Base-by-base conservation (phyloP, 2,888 invertebrate species). In the Salpingus planirostris region DNA sequence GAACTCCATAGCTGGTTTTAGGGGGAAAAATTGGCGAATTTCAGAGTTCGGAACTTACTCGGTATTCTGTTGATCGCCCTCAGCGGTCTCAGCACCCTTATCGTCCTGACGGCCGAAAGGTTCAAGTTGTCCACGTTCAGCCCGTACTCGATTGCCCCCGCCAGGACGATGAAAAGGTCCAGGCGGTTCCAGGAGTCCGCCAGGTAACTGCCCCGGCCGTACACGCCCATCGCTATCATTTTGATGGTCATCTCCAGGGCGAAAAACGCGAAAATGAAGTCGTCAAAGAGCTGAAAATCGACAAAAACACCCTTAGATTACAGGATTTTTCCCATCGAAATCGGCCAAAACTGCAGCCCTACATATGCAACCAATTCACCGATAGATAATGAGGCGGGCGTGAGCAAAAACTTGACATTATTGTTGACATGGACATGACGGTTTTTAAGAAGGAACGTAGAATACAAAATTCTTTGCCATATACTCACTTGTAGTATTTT, bases 61-160 rank as follows among this genome's bases (percentile, higher is more conserved):
- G 98, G 98, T 77, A 98, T 98, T 65, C 98, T 81, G 75, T 98
- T 99, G 68, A 98, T 99, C 44, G 98, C 98, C 51, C 98, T 71
- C 47, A 99, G 71, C 27, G 98, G 98, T 60, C 98, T 73, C 43
- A 99, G 73, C 43, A 98, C 98, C 60, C 98, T 78, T 60, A 98
- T 95, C 43, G 98, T 98, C 57, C 98, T 76, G 62, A 98, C 97
- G 35, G 98, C 95, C 41, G 97, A 93, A 62, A 98, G 73, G 70
- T 97, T 98, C 67, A 98, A 85, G 68, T 95, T 96, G 65, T 96
- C 93, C 61, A 95, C 87, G 64, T 93, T 87, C 59, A 96, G 70
- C 60, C 88, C 82, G 63, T 92, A 92, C 68, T 92, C 92, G 50
- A 90, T 64, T 32, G 84, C 80, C 33, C 98, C 98, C 36, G 97